Base-by-base conservation (phyloP, 2,888 invertebrate species). In the Ormyrus rosae region DNA sequence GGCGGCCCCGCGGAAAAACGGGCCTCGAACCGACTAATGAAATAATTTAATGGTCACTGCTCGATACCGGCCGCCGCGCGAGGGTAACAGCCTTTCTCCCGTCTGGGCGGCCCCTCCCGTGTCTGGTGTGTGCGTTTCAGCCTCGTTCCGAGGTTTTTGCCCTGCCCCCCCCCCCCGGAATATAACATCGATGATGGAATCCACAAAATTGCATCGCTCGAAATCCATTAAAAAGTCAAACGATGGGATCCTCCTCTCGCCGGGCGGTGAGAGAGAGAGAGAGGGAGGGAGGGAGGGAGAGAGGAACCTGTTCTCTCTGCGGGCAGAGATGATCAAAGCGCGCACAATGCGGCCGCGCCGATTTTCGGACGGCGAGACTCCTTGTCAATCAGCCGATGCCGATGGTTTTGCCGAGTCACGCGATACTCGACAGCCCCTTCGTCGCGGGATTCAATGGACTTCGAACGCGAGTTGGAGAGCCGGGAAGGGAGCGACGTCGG, bases 141-240 rank as follows among this genome's bases (percentile, higher is more conserved):
- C 8, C 11, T 13, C 10, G 56, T 0, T 34, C 5, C 50, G 11
- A 11, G 75, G 46, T 68, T 74, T 74, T 74, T 67, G 67, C 67
- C 50, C 58, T 2, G 67, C 64, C 46, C n/a, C n/a, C 9, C 7
- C 48, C 6, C 46, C 67, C 5, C 34, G 45, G n/a, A 70, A 65
- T 13, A 45, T 19, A 19, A 19, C 58, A 13, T 68, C 51, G 58
- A 48, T 55, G 64, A 34, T 69, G 70, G 70, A 69, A 74, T 79
- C 46, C 73, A 67, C 79, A 80, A 75, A 80, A 80, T 80, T 75
- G 74, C 80, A 80, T 75, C 80, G 70, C 70, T 67, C 58, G 80
- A 75, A 80, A 75, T 80, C 71, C 75, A 75, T 70, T 58, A 70
- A 71, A 80, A 75, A 75, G 65, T 70, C 80, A 60, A 60, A 34